phyloP scores from a whole-genome alignment of 2,113 vertebrate genomes.

The Hirundichthys speculiger region DNA sequence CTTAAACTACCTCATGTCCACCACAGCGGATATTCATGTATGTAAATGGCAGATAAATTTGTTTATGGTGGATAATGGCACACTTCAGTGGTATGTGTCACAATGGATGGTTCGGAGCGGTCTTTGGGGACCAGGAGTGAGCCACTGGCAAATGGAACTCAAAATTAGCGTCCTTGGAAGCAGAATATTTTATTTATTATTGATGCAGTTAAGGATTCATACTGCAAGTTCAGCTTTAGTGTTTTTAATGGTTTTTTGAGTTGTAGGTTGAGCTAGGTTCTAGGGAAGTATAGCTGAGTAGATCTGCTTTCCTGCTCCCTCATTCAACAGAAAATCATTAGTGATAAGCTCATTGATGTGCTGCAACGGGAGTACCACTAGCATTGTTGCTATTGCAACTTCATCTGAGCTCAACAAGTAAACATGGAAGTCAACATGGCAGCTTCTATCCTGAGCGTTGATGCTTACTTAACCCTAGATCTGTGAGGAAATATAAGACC shows the following conservation, averaged over 20 bases:
- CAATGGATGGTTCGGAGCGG: too few species aligned
- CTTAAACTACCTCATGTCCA: too few species aligned
- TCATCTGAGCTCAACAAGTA: slow-evolving; percentile 60
- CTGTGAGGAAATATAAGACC: slow-evolving; percentile 35
- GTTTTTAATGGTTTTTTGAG: slow-evolving; percentile 48
- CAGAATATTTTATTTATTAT: too few species aligned
- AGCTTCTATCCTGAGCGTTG: slow-evolving; percentile 36
- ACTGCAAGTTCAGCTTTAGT: slow-evolving; percentile 66
- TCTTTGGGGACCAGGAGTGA: too few species aligned
- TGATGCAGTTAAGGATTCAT: slow-evolving; percentile 51
- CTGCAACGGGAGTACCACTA: slow-evolving; percentile 68
- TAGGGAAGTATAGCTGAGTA: slow-evolving; percentile 27
- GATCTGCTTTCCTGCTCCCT: slow-evolving; percentile 54
- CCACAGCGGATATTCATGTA: too few species aligned
- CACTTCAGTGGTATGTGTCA: too few species aligned
- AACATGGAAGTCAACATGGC: too few species aligned
- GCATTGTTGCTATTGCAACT: slow-evolving; percentile 64
- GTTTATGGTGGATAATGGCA: too few species aligned
- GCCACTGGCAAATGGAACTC: too few species aligned
- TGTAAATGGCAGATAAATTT: too few species aligned
- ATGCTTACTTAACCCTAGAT: slow-evolving; percentile 50
- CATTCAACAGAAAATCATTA: slow-evolving; percentile 71
- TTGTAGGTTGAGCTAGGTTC: slow-evolving; percentile 33
- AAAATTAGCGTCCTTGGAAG: too few species aligned
- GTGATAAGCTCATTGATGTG: slow-evolving; percentile 82